These are phyloP conservation scores for Linepithema humile DNA, from an alignment of 1,140 invertebrate genomes.

Conservation along the genomic window DNA sequence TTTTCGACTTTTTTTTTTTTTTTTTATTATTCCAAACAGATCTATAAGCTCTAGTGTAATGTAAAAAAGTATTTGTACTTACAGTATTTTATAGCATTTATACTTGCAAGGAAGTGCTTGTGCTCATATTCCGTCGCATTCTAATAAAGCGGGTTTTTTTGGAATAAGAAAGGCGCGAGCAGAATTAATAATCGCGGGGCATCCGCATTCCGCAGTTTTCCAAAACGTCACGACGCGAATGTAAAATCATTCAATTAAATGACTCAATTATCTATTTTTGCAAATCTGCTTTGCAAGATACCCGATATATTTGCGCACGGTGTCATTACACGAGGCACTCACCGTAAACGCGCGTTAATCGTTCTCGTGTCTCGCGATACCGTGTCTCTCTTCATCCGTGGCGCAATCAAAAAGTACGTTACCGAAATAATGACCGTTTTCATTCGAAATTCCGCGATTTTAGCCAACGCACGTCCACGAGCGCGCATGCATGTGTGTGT, in stretches of 20 bases:
- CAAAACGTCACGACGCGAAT: constrained; percentile 2
- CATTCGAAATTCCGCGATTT: constrained; percentile 1
- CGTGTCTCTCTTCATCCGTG: background rate
- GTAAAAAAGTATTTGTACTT: too few relatives aligned
- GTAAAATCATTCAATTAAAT: constrained; percentile 27
- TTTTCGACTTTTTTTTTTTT: too few relatives aligned
- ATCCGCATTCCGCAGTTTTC: background rate
- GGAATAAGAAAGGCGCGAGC: too few relatives aligned
- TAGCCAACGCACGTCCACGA: constrained; percentile 37
- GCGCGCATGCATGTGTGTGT: constrained; percentile 41
- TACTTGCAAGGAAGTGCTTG: too few relatives aligned
- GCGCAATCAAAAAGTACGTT: constrained; percentile 40
- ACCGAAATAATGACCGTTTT: constrained; percentile 16
- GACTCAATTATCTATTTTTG: constrained; percentile 30
- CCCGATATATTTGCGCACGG: constrained; percentile 22
- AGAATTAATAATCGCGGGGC: background rate
- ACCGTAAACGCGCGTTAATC: constrained; percentile 34
- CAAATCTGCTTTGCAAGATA: background rate
- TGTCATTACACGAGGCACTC: constrained; percentile 21
- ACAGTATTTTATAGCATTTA: too few relatives aligned
- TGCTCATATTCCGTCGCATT: too few relatives aligned
- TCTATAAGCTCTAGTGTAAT: too few relatives aligned
- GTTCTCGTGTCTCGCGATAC: constrained; percentile 3
- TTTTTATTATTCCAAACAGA: too few relatives aligned
- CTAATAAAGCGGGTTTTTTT: too few relatives aligned